Base-by-base conservation (phyloP, 2,888 invertebrate genomes). In the Pristionchus mayeri region DNA sequence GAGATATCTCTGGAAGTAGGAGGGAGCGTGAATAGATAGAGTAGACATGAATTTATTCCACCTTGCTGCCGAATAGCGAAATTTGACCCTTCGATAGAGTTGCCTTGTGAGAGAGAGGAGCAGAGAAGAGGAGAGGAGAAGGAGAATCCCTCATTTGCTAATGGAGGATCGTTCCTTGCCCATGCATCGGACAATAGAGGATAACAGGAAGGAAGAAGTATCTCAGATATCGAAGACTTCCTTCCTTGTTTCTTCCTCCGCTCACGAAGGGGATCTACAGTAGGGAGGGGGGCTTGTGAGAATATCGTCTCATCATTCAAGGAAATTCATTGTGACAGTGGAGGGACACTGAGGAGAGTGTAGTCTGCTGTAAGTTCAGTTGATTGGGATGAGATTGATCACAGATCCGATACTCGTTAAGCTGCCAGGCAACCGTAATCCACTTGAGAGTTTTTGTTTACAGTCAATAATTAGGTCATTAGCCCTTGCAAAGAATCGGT, bases 11-110 rank as follows among this genome's bases (percentile, higher is more conserved):
- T 9, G 16, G 34, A 27, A 34, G 11, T 27, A 27, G 27, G 63
- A 63, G 63, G 24, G 63, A 30, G 30, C n/a, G n/a, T n/a, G n/a
- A n/a, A n/a, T n/a, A n/a, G n/a, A n/a, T 18, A 63, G 63, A 63
- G 63, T 63, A 30, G 63, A 34, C 27, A 63, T 34, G 63, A 34
- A 63, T 63, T 34, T 27, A 63, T 63, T 63, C 34, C 16, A 27
- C 34, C 16, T 63, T 9, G 63, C 11, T 27, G 63, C 27, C 6
- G 63, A 34, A 27, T 63, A 1, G 27, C 30, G 27, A 30, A 27
- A 34, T 63, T 63, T 63, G 27, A 30, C 34, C 63, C 63, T 18
- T 3, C 34, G 7, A 54, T 54, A 54, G 54, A 63, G 11, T 27
- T 27, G 16, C 30, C 9, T 63, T 63, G 11, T 63, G 63, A 63